These are phyloP conservation scores for Cassiopea xamachana DNA, from an alignment of 30 jellyfish, hydroid and myxozoan genomes.

Conservation along the genomic window DNA sequence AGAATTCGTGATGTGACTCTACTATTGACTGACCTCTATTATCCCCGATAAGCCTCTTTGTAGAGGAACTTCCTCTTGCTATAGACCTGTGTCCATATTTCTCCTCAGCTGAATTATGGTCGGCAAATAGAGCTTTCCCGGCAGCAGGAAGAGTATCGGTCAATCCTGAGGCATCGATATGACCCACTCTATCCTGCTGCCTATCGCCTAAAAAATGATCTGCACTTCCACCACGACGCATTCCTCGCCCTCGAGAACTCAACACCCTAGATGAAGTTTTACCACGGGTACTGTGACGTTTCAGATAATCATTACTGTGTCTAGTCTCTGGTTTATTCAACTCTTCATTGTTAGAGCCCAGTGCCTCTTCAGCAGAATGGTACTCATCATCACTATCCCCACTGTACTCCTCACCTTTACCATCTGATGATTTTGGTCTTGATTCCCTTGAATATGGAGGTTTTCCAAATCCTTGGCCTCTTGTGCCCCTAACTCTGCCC, in stretches of 20 bases:
- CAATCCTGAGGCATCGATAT: constrained; percentile 77
- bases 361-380: constrained; percentile 68
- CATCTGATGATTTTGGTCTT: constrained; percentile 41
- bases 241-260: constrained; percentile 58
- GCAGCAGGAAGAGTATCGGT: constrained; percentile 96
- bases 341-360: constrained; percentile 61
- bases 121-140: constrained; percentile 71
- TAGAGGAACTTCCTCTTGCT: constrained; percentile 20
- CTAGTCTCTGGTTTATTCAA: constrained; percentile 29
- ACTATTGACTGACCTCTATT: constrained; percentile 14
- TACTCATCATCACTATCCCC: constrained; percentile 56
- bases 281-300: constrained; percentile 55
- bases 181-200: constrained; percentile 99
- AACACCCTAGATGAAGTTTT: constrained; percentile 43
- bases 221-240: constrained; percentile 75
- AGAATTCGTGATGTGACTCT: constrained; percentile 39
- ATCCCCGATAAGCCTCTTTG: constrained; percentile 45
- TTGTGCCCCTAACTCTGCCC: constrained; percentile 39
- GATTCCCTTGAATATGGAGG: constrained; percentile 33
- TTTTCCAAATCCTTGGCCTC: constrained; percentile 64
- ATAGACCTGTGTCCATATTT: constrained; percentile 43
- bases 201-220: constrained; percentile 96
- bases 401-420: constrained; percentile 44
- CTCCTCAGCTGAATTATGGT: constrained; percentile 72
- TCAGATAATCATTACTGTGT: constrained; percentile 17